Base-by-base conservation (phyloP, 2,113 vertebrate genomes). In the Cygnus buccinator region DNA sequence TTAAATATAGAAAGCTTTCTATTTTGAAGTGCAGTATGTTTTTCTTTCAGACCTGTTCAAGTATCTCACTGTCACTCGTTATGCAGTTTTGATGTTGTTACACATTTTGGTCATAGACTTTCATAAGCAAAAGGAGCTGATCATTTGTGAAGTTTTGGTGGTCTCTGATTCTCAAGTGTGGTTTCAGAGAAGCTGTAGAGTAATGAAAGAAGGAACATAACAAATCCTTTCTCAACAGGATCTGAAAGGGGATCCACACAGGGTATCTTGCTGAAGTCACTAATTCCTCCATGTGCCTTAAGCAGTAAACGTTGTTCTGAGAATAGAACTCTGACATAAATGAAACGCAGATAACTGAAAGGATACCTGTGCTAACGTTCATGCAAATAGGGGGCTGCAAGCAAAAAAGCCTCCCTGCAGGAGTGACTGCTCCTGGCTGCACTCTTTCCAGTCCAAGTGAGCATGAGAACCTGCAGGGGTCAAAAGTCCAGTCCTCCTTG, bases 181-280 rank as follows among this genome's bases (percentile, higher is more conserved):
- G 70, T 63, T 96, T 78, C 81, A 84, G 87, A 87, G 73, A 78
- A 93, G 43, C 81, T 58, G 12, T 54, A 29, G 39, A 66, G 39
- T 58, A 82, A 63, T 31, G 80, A 62, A 73, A 43, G 26, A 54
- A 90, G 83, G 62, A 88, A 83, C 4, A 0, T 21, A 76, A 72
- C 0, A 0, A 86, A 37, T 54, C 28, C 80, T 46, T 13, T 68
- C 57, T 88, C 62, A n/a, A 20, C 65, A 71, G 84, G 37, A 89
- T 97, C 87, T 23, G 54, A 91, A 96, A 95, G 78, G 39, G 81
- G 84, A 89, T 91, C 46, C 61, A 72, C 77, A n/a, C 1, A 2
- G 31, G 29, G 3, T 29, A 4, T 93, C 39, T 70, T 91, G 90
- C 87, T 93, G 84, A 91, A 43, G 29, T 46, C 68, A 87, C 74